Evolutionary conservation across 1,140 invertebrate species (phyloP).

Genomic region (Bombus confusus): DNA sequence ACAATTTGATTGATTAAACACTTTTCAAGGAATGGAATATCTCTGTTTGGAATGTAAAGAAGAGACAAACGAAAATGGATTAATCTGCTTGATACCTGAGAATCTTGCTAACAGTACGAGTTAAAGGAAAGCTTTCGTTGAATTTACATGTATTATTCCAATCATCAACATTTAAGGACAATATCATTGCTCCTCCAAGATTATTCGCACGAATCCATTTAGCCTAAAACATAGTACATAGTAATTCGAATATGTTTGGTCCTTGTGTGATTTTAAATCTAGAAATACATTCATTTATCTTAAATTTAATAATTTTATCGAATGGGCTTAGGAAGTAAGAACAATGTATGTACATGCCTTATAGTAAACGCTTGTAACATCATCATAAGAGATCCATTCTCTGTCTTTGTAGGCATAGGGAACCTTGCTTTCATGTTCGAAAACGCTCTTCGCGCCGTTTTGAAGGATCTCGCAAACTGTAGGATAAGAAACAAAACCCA

Average conservation of each 20-base stretch:
- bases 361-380: conserved; percentile 87
- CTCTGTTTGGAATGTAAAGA: conserved; percentile 18
- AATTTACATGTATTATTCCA: conserved; percentile 79
- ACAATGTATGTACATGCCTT: conserved; percentile 83
- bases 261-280: too few species aligned
- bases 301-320: too few species aligned
- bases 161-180: conserved; percentile 90
- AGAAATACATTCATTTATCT: too few species aligned
- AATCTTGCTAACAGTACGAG: conserved; percentile 57
- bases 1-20: not conserved
- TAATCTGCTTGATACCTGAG: conserved; percentile 22
- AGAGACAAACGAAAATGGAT: not conserved
- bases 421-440: conserved; percentile 87
- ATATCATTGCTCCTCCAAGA: conserved; percentile 90
- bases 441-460: conserved; percentile 82
- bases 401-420: conserved; percentile 89
- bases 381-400: conserved; percentile 96
- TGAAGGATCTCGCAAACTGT: conserved; percentile 87
- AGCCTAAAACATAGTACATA: conserved; percentile 78
- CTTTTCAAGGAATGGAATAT: not conserved
- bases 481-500: conserved; percentile 89
- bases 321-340: not conserved
- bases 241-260: conserved; percentile 24
- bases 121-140: conserved; percentile 76
- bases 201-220: conserved; percentile 85